Evolutionary conservation across 2,797 vertebrate species (phyloP).

Genomic region (Brachyalestes nurse): DNA sequence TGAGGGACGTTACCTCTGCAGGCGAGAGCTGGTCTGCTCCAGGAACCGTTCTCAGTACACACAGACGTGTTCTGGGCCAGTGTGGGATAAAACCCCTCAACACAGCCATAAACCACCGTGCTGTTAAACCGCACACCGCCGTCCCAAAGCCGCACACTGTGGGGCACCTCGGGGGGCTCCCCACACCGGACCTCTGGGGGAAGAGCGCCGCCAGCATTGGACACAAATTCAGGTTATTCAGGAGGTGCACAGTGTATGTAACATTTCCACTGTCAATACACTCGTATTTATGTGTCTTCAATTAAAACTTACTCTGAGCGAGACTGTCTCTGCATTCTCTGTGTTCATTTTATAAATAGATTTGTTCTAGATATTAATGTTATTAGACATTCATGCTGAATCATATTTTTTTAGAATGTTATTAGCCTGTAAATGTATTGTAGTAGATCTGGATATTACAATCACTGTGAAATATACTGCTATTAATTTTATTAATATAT

Average conservation of each 20-base stretch:
- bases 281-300: too few species aligned
- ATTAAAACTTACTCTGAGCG: too few species aligned
- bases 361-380: not conserved
- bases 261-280: too few species aligned
- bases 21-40: slow-evolving; percentile 76
- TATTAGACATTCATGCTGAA: not conserved
- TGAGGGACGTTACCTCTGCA: slow-evolving; percentile 84
- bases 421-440: too few species aligned
- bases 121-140: slow-evolving; percentile 75
- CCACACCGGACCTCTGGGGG: slow-evolving; percentile 83
- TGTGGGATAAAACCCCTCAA: slow-evolving; percentile 77
- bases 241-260: not conserved
- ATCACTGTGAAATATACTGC: too few species aligned
- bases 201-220: slow-evolving; percentile 21
- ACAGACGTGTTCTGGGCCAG: slow-evolving; percentile 70
- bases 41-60: slow-evolving; percentile 78
- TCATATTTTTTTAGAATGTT: too few species aligned
- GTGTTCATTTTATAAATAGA: too few species aligned
- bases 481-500: too few species aligned
- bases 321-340: too few species aligned
- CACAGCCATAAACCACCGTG: slow-evolving; percentile 78
- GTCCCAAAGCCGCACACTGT: slow-evolving; percentile 77
- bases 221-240: slow-evolving; percentile 8
- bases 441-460: too few species aligned
- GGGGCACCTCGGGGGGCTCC: slow-evolving; percentile 74